Base-by-base conservation (phyloP, 2,797 vertebrate species). In the Melanotaenia pygmaea region DNA sequence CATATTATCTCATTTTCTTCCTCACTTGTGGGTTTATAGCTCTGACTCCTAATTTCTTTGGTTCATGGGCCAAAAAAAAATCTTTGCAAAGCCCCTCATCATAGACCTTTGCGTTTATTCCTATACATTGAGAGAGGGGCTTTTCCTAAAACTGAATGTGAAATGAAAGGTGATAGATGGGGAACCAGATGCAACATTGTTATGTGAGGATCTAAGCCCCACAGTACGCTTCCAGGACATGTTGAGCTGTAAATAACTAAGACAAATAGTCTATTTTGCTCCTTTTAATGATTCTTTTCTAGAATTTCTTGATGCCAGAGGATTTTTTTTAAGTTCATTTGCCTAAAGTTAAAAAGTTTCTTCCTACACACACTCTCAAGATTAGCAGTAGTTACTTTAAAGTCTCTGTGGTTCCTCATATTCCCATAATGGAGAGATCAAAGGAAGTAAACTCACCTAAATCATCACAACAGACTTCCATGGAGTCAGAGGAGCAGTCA, bases 391-490 rank as follows among this genome's bases (percentile, higher is more conserved):
- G 47, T 0, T 32, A 2, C 3, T 70, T 61, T 38, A 54, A 20
- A 71, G 40, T 0, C 47, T 32, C 59, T 9, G 20, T 14, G 51
- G 24, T 32, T n/a, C 37, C 4, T 37, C 32, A 5, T 30, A 16
- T 2, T 68, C 26, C 22, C 13, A 12, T 20, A 37, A 13, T 54
- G 43, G 34, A 71, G 59, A 60, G 43, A 30, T 47, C 8, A 66
- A 1, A 22, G 24, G 20, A 20, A 66, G 10, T 8, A 70, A n/a
- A 92, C 96, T 95, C 83, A 97, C 96, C 94, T 1, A 93, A 32
- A 56, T 94, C 88, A 3, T 95, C 93, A 83, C 94, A 93, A 76
- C 88, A 92, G 24, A 94, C 91, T 73, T 95, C 94, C 71, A 94
- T 89, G 65, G 94, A 92, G 47, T 93, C 92, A 0, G 91, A 83